These are phyloP conservation scores for Lepidochrysops patricia DNA, from an alignment of 2,888 invertebrate genomes.

Conservation along the genomic window DNA sequence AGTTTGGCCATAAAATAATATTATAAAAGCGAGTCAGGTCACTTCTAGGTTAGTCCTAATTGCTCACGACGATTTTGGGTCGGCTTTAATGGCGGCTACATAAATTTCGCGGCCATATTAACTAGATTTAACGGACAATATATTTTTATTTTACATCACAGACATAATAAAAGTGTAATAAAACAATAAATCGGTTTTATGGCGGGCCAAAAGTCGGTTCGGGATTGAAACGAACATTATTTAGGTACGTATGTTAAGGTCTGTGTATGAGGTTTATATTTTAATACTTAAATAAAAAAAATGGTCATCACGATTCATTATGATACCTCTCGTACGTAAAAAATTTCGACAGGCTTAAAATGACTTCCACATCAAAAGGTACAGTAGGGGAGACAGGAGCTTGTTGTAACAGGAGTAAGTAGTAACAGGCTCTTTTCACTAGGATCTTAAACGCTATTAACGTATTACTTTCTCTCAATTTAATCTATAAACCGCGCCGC, in stretches of 20 bases:
- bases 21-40: not conserved
- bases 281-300: too few species aligned
- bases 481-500: too few species aligned
- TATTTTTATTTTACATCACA: not conserved
- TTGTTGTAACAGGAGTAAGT: too few species aligned
- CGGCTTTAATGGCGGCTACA: not conserved
- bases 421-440: too few species aligned
- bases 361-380: too few species aligned
- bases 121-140: constrained; percentile 4
- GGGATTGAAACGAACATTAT: not conserved
- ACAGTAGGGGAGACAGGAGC: too few species aligned
- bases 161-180: not conserved
- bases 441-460: too few species aligned
- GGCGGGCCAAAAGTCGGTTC: not conserved
- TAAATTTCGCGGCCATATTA: constrained; percentile 2
- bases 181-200: not conserved
- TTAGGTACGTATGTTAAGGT: not conserved
- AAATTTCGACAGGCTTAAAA: too few species aligned
- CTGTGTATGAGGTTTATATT: too few species aligned
- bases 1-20: too few species aligned
- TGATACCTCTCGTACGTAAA: too few species aligned
- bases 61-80: not conserved
- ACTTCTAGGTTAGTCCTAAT: not conserved
- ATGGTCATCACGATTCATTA: not conserved
- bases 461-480: too few species aligned